A percentile compares a stretch with the other conserved stretches of the same genome.
phyloP scores from a whole-genome alignment of 2,888 invertebrate species.

The Drosophila seclusa region DNA sequence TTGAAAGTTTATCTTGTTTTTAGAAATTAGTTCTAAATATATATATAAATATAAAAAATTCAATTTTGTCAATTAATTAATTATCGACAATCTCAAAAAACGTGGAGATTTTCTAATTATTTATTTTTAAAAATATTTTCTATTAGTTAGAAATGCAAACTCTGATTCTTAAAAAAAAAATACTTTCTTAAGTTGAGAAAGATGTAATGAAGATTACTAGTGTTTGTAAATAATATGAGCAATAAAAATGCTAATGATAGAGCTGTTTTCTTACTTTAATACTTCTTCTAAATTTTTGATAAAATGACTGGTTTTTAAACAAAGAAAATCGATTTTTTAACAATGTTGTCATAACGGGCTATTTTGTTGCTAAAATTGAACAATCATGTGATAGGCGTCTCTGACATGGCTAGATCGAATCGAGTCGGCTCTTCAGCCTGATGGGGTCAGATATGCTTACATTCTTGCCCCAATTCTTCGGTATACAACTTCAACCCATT shows the following conservation, averaged over 20 bases:
- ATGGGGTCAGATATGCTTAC: neutral
- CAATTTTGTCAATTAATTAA: neutral
- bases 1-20: neutral
- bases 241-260: neutral
- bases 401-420: neutral
- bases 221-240: neutral
- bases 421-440: neutral
- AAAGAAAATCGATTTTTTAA: neutral
- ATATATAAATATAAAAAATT: neutral
- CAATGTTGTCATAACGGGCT: neutral
- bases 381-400: neutral
- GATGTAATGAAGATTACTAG: neutral
- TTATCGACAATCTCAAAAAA: neutral
- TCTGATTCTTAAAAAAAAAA: neutral
- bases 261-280: neutral
- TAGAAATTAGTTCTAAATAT: neutral
- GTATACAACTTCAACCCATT: neutral
- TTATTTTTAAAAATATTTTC: neutral
- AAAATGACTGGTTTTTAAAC: too few species aligned
- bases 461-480: neutral
- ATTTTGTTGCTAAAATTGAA: neutral
- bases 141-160: neutral
- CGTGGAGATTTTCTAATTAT: neutral
- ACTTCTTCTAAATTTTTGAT: neutral
- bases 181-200: neutral